Evolutionary conservation across 1,140 invertebrate genomes (phyloP).

Genomic region (Eurosta solidaginis): DNA sequence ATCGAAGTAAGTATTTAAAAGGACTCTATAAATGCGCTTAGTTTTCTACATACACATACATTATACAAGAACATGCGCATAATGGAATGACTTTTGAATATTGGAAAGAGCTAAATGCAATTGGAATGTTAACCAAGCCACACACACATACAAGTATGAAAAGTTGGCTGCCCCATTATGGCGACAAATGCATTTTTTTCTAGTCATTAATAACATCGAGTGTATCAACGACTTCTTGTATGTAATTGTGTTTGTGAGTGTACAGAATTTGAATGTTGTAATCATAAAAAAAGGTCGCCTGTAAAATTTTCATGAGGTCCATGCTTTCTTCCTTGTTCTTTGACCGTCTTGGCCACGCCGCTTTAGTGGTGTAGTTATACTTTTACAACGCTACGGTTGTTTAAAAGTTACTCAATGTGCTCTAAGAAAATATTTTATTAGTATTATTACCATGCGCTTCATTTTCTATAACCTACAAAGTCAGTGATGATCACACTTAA

Average conservation of each 20-base stretch:
- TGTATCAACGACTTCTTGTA: too few species aligned
- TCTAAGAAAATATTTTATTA: neutral
- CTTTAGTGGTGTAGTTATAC: neutral
- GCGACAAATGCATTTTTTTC: neutral
- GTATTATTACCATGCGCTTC: neutral
- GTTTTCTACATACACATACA: neutral
- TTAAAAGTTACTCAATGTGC: neutral
- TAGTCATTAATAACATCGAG: too few species aligned
- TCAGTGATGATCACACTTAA: too few species aligned
- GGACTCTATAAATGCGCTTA: neutral
- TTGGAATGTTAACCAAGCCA: neutral
- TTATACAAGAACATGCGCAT: constrained; percentile 45
- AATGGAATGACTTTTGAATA: constrained; percentile 53
- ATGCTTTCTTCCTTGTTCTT: neutral
- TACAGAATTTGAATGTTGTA: neutral
- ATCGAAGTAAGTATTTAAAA: too few species aligned
- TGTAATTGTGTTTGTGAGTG: neutral
- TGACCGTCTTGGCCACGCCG: too few species aligned
- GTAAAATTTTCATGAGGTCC: neutral
- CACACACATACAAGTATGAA: neutral
- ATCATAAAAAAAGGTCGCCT: neutral
- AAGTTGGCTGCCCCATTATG: neutral
- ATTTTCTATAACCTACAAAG: neutral
- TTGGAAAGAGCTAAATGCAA: constrained; percentile 42
- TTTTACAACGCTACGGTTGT: too few species aligned